These are phyloP conservation scores for Phrynosoma platyrhinos DNA, from an alignment of 2,113 vertebrate species.

Conservation along the genomic window DNA sequence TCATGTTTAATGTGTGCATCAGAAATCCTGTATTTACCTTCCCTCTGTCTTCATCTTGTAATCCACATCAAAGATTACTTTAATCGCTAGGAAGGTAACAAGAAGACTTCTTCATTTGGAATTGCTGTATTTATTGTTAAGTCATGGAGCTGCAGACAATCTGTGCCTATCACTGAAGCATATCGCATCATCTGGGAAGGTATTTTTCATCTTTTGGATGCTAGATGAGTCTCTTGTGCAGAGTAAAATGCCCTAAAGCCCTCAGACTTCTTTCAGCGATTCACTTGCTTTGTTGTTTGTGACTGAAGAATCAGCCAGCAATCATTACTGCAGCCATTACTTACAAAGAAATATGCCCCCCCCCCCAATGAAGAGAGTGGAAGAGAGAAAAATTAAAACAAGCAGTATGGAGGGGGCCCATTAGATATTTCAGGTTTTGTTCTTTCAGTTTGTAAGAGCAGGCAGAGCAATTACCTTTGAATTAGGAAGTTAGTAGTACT, in stretches of 20 bases:
- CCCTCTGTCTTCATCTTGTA: not conserved
- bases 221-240: constrained; percentile 26
- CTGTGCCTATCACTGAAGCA: constrained; percentile 22
- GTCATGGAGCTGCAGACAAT: constrained; percentile 18
- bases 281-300: constrained; percentile 39
- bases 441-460: not conserved
- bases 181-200: not conserved
- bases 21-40: not conserved
- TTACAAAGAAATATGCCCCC: constrained; percentile 19
- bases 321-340: constrained; percentile 20
- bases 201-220: constrained; percentile 51
- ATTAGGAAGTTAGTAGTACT: constrained; percentile 13
- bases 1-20: rapidly evolving
- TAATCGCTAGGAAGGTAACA: not conserved
- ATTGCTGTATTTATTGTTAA: constrained; percentile 22
- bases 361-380: not conserved
- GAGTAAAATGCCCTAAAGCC: constrained; percentile 43
- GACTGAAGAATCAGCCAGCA: constrained; percentile 34
- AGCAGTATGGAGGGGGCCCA: not conserved
- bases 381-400: constrained; percentile 4
- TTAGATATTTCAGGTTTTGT: not conserved
- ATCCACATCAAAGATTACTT: constrained; percentile 16
- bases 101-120: not conserved
- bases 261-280: constrained; percentile 38
- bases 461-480: constrained; percentile 6